Percentiles rank a stretch among this genome's conserved stretches.
Evolutionary conservation across 2,797 vertebrate genomes (phyloP).

Genomic region (Falco cherrug): DNA sequence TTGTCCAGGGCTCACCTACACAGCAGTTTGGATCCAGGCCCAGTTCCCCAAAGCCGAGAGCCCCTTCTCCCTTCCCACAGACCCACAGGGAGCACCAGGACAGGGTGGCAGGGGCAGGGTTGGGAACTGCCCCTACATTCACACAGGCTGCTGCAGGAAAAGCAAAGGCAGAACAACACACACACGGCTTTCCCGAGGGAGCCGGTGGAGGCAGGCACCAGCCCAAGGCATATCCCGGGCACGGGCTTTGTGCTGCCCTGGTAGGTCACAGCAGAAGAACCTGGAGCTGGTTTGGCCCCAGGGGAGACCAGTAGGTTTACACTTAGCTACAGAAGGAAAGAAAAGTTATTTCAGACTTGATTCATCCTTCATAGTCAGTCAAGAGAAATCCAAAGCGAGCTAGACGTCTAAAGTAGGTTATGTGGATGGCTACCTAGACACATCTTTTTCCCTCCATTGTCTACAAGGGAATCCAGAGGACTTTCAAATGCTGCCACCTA

Average conservation of each 20-base stretch:
- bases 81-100: background rate
- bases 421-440: background rate
- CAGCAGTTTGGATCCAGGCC: background rate
- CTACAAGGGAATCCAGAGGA: background rate
- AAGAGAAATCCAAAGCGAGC: background rate
- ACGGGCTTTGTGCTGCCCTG: background rate
- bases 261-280: background rate
- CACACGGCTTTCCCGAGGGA: background rate
- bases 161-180: rapidly evolving
- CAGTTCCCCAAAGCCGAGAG: background rate
- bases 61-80: background rate
- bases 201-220: background rate
- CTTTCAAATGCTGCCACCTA: background rate
- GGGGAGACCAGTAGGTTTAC: too few species aligned
- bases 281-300: background rate
- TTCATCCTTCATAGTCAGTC: background rate
- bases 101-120: rapidly evolving
- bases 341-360: background rate
- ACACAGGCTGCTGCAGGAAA: background rate
- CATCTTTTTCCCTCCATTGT: background rate
- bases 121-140: rapidly evolving
- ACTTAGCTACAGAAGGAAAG: background rate
- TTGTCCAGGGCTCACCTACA: background rate
- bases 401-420: background rate
- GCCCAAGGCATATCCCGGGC: background rate